These are phyloP conservation scores for Phasia obesa DNA, from an alignment of 2,888 invertebrate species.

Conservation along the genomic window DNA sequence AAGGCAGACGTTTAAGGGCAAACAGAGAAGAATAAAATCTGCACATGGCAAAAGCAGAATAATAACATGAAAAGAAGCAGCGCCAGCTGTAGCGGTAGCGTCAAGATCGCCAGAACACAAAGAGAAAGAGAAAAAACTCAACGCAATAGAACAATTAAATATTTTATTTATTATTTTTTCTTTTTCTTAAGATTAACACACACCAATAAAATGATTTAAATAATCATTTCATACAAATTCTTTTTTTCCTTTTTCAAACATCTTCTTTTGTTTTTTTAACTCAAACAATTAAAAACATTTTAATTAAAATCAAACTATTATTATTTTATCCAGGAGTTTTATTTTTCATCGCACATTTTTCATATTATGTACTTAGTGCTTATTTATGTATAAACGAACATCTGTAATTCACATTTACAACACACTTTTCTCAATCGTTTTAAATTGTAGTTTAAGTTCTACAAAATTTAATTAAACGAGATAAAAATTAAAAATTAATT, in stretches of 20 bases:
- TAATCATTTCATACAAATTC: constrained; percentile 8
- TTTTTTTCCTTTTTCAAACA: constrained; percentile 17
- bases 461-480: constrained; percentile 10
- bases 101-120: constrained; percentile 30
- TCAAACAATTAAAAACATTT: constrained; percentile 3
- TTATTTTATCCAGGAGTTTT: neutral
- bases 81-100: constrained; percentile 19
- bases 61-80: constrained; percentile 17
- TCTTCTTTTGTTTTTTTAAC: constrained; percentile 30
- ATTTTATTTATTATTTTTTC: neutral
- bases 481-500: neutral
- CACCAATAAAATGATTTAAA: constrained; percentile 13
- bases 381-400: neutral
- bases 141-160: constrained; percentile 20
- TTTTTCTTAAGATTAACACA: constrained; percentile 20
- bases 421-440: constrained; percentile 6
- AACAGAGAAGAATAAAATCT: constrained; percentile 17
- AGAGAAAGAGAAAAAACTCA: constrained; percentile 8
- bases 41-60: constrained; percentile 43
- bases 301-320: constrained; percentile 20
- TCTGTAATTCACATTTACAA: neutral
- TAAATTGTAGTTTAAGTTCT: neutral
- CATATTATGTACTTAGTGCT: neutral
- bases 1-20: neutral
- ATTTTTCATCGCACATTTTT: neutral